Evolutionary conservation across 2,113 vertebrate species (phyloP).

Genomic region (Tyrannus savana): DNA sequence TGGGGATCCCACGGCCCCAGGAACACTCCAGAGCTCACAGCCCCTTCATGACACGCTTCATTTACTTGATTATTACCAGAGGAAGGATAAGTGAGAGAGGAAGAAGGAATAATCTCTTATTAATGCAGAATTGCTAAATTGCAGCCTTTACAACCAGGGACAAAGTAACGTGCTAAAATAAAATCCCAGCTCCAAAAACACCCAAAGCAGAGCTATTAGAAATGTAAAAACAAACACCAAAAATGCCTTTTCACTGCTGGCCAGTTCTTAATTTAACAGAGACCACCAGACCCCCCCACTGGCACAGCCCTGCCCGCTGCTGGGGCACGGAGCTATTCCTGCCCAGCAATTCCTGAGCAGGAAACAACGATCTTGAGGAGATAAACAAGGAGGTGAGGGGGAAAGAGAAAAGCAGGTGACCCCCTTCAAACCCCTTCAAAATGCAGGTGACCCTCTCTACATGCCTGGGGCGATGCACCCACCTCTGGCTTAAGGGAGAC

Average conservation of each 20-base stretch:
- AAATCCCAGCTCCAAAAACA: neutral
- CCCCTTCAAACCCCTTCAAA: neutral
- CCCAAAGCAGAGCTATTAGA: neutral
- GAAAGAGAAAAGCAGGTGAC: neutral
- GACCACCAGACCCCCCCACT: neutral
- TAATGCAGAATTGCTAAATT: slow-evolving; percentile 22
- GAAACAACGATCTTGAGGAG: fast-evolving
- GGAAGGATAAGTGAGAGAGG: neutral
- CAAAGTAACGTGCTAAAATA: neutral
- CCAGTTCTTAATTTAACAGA: neutral
- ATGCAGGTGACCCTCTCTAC: neutral
- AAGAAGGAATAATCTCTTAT: neutral
- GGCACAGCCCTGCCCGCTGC: neutral
- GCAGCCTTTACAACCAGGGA: neutral
- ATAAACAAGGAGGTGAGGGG: neutral
- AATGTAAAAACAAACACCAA: neutral
- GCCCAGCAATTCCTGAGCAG: neutral
- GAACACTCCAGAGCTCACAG: neutral
- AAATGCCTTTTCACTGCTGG: neutral
- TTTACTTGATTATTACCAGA: neutral
- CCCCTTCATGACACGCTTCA: neutral
- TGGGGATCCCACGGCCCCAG: neutral
- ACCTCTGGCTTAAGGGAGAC: neutral
- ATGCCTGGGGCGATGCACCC: neutral
- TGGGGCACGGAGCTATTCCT: neutral